Base-by-base conservation (phyloP, 64 coral and sea anemone species). In the Montipora sp. region DNA sequence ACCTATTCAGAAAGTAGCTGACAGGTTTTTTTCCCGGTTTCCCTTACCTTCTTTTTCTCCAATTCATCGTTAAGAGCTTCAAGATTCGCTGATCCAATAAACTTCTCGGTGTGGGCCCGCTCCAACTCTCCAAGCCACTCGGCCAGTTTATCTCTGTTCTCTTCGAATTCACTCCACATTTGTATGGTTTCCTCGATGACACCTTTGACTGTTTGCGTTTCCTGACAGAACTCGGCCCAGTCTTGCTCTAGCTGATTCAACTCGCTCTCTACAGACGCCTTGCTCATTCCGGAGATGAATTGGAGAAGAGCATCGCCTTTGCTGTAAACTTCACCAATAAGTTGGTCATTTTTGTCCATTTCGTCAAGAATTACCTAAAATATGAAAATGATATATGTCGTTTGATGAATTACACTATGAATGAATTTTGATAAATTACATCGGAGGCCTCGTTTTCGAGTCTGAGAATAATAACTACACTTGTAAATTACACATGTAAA, bases 191-290 rank as follows among this genome's bases (percentile, higher is more conserved):
- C 92, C 51, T 97, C 95, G 1, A 94, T 80, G 21, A 81, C 90
- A 48, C 45, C 81, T 85, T 97, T 97, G 45, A 97, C 84, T 9
- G 78, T 75, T 8, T 65, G 90, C 0, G 95, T 92, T 58, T 94
- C 88, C 78, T 97, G 95, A 59, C 95, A 97, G 76, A 97, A 97
- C 60, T 84, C 88, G 77, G 95, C 95, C 95, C 95, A 97, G 68
- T 94, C 92, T 68, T 97, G 48, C 47, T 97, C 95, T 13, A 97
- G 63, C 18, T 97, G 70, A 77, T 97, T 97, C 24, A 97, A 60
- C 51, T 97, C 92, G 27, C 79, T 87, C 49, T 97, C 95, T 1
- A 97, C 82, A 12, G 89, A 83, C 2, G 92, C 18, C 77, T 97
- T 97, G n/a, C 83, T 91, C 7, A 77, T 78, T 15, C 92, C 95